Evolutionary conservation across 2,797 vertebrate species (phyloP).

Genomic region (Okamejei kenojei): DNA sequence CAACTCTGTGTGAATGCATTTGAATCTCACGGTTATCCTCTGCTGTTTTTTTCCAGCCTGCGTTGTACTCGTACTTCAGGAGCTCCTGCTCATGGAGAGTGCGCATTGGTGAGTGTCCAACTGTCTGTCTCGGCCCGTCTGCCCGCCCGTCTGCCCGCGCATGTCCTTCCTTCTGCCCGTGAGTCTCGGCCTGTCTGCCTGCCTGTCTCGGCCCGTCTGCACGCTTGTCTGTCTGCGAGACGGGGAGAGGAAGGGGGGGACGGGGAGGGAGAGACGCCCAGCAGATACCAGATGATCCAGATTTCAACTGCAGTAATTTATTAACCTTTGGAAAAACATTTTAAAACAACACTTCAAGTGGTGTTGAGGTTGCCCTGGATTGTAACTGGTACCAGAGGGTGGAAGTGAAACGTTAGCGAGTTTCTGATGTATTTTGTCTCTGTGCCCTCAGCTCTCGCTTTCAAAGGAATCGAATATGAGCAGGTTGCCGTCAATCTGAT

Average conservation of each 20-base stretch:
- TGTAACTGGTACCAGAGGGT: background rate
- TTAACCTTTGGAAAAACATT: background rate
- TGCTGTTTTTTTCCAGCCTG: conserved; percentile 60
- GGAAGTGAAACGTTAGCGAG: background rate
- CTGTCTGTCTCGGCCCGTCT: background rate
- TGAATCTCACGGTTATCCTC: background rate
- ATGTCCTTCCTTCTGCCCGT: background rate
- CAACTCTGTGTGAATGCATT: background rate
- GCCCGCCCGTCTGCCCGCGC: background rate
- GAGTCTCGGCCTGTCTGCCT: no score
- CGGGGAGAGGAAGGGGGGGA: background rate
- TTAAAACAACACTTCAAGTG: background rate
- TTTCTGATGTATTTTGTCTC: conserved; percentile 1
- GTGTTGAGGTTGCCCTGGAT: conserved; percentile 38
- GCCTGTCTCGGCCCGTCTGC: background rate
- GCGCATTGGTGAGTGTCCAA: conserved; percentile 74
- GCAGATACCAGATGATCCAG: background rate
- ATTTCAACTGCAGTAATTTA: background rate
- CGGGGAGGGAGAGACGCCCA: background rate
- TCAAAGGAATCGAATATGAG: conserved; percentile 85
- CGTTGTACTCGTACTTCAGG: conserved; percentile 91
- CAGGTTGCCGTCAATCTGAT: conserved; percentile 72
- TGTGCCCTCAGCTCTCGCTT: conserved; percentile 71
- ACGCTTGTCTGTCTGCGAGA: background rate
- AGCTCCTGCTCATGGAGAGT: conserved; percentile 97